phyloP scores from a whole-genome alignment of 2,797 vertebrate genomes.

The Diplodus sargus region DNA sequence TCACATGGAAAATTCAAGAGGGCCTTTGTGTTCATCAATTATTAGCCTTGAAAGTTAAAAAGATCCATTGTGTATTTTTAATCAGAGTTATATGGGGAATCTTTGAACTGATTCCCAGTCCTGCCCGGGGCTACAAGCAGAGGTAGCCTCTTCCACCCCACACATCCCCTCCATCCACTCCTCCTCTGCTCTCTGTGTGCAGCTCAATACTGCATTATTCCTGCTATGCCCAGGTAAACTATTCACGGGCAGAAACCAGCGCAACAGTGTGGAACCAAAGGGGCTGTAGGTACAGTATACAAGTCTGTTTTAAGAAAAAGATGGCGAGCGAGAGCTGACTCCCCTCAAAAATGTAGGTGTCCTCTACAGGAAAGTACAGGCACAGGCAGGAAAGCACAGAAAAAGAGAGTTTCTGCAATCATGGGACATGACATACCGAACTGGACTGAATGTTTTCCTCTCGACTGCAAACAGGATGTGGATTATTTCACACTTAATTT shows the following conservation, averaged over 20 bases:
- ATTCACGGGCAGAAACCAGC: conserved; percentile 13
- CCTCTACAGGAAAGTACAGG: conserved; percentile 8
- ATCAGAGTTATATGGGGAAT: conserved; percentile 67
- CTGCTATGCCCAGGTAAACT: conserved; percentile 23
- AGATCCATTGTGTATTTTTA: conserved; percentile 78
- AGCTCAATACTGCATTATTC: conserved; percentile 29
- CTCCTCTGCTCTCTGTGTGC: conserved; percentile 16
- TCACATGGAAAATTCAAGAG: conserved; percentile 77
- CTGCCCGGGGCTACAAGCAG: conserved; percentile 53
- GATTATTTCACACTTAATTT: conserved; percentile 21
- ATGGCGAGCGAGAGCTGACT: conserved; percentile 7
- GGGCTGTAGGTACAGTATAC: conserved; percentile 2
- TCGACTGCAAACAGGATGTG: conserved; percentile 13
- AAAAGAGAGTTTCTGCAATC: neutral
- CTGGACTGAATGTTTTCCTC: conserved; percentile 4
- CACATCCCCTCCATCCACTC: conserved; percentile 32
- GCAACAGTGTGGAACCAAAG: conserved; percentile 1
- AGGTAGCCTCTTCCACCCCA: conserved; percentile 40
- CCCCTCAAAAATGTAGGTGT: conserved; percentile 4
- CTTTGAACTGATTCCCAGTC: conserved; percentile 74
- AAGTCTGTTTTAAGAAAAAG: conserved; percentile 23
- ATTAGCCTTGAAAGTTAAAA: conserved; percentile 74
- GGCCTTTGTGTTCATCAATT: conserved; percentile 78
- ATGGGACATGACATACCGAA: neutral
- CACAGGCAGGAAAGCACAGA: neutral